A percentile compares a stretch with the other conserved stretches of the same genome.
Conservation (phyloP, 2,888 invertebrate genomes). For the Conus canariensis region DNA sequence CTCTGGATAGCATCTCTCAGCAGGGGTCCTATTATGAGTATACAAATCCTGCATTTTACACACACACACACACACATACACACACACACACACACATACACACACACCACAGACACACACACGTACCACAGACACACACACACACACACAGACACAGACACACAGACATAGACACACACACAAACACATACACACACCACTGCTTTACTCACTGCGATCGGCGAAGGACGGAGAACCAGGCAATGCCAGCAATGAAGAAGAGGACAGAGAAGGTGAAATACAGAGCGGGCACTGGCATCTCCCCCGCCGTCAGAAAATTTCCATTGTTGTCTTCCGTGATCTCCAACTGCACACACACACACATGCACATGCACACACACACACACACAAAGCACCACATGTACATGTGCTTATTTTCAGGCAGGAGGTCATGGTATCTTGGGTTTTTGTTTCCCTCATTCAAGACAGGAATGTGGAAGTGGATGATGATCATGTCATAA, state of each 20-base stretch:
- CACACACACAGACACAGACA: too few relatives aligned
- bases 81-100: too few relatives aligned
- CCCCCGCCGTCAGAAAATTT: constrained; percentile 95
- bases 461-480: too few relatives aligned
- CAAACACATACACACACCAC: not conserved
- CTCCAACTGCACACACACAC: constrained; percentile 83
- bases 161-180: not conserved
- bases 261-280: constrained; percentile 94
- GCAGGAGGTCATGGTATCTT: not conserved
- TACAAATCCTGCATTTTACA: too few relatives aligned
- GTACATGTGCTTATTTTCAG: too few relatives aligned
- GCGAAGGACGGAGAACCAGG: constrained; percentile 94
- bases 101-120: too few relatives aligned
- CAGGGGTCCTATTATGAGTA: too few relatives aligned
- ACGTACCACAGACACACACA: too few relatives aligned
- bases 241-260: constrained; percentile 92
- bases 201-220: constrained; percentile 79
- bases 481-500: too few relatives aligned
- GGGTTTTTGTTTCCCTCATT: not conserved
- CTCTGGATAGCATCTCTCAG: too few relatives aligned
- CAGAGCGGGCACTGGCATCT: constrained; percentile 95
- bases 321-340: constrained; percentile 91
- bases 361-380: not conserved
- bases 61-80: too few relatives aligned
- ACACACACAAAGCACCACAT: not conserved